phyloP scores from a whole-genome alignment of 2,797 vertebrate species.

The Enteromius unitaeniatus region DNA sequence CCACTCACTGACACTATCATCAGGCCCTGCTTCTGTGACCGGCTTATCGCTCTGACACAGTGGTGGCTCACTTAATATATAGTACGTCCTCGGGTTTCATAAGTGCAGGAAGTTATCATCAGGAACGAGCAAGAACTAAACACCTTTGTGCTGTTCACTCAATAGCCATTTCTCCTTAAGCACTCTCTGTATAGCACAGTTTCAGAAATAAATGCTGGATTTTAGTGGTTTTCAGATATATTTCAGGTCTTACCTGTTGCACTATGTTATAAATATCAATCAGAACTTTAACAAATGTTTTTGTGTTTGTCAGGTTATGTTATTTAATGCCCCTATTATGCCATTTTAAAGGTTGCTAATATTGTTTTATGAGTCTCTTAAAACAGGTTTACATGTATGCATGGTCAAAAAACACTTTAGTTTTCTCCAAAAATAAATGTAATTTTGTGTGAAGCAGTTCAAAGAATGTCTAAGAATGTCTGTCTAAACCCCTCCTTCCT shows the following conservation, averaged over 20 bases:
- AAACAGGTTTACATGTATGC: too few relatives aligned
- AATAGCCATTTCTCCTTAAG: not conserved
- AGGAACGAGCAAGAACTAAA: constrained; percentile 19
- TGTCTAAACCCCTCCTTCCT: too few relatives aligned
- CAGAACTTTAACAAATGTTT: not conserved
- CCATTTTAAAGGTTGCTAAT: too few relatives aligned
- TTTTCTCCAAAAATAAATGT: too few relatives aligned
- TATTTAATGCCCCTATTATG: not conserved
- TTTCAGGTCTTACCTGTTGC: not conserved
- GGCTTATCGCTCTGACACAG: constrained; percentile 75
- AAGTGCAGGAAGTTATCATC: constrained; percentile 59
- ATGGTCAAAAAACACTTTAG: too few relatives aligned
- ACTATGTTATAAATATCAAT: not conserved
- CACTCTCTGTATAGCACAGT: not conserved
- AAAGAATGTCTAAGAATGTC: too few relatives aligned
- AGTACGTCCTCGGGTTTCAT: constrained; percentile 62
- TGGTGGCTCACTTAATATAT: constrained; percentile 61
- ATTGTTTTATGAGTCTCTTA: too few relatives aligned
- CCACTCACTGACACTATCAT: constrained; percentile 74
- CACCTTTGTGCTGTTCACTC: not conserved
- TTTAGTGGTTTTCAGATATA: not conserved
- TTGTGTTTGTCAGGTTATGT: not conserved
- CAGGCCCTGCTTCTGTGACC: constrained; percentile 62
- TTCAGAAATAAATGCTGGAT: not conserved
- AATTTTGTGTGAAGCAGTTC: too few relatives aligned